These are phyloP conservation scores for Misgurnus mizolepis DNA, from an alignment of 2,113 vertebrate species.

Conservation along the genomic window DNA sequence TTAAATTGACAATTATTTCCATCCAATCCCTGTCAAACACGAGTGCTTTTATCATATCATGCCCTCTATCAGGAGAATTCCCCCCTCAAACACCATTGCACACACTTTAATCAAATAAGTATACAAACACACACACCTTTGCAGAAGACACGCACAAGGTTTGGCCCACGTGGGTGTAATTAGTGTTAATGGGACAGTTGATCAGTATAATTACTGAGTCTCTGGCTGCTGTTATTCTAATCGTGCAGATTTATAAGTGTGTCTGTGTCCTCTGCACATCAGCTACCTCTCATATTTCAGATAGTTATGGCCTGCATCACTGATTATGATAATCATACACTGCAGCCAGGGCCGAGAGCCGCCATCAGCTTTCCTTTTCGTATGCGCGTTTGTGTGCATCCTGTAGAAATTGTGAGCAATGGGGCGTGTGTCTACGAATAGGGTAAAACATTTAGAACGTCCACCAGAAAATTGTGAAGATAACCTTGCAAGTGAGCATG, in stretches of 20 bases:
- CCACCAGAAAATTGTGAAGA: not conserved
- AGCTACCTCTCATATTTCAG: slow-evolving; percentile 53
- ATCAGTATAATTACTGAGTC: slow-evolving; percentile 64
- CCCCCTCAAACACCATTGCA: not conserved
- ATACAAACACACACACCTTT: slow-evolving; percentile 1
- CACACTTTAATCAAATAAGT: not conserved
- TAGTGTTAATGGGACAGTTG: slow-evolving; percentile 66
- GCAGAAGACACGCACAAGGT: slow-evolving; percentile 17
- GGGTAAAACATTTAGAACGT: not conserved
- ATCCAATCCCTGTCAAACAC: slow-evolving; percentile 38
- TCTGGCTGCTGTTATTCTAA: slow-evolving; percentile 55
- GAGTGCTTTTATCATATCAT: slow-evolving; percentile 32
- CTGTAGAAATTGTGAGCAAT: not conserved
- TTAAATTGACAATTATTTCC: slow-evolving; percentile 32
- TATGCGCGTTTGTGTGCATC: not conserved
- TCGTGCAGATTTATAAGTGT: slow-evolving; percentile 62
- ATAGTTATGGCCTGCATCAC: slow-evolving; percentile 54
- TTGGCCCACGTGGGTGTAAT: slow-evolving; percentile 61
- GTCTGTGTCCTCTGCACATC: slow-evolving; percentile 61
- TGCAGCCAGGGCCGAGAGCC: not conserved
- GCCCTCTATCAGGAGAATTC: not conserved
- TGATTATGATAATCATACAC: slow-evolving; percentile 57
- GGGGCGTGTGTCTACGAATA: not conserved
- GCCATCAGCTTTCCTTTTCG: not conserved
- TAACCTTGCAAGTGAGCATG: not conserved